A percentile compares a stretch with the other conserved stretches of the same genome.
Evolutionary conservation across 2,888 invertebrate genomes (phyloP).

Genomic region (Cerceris ruficornis): DNA sequence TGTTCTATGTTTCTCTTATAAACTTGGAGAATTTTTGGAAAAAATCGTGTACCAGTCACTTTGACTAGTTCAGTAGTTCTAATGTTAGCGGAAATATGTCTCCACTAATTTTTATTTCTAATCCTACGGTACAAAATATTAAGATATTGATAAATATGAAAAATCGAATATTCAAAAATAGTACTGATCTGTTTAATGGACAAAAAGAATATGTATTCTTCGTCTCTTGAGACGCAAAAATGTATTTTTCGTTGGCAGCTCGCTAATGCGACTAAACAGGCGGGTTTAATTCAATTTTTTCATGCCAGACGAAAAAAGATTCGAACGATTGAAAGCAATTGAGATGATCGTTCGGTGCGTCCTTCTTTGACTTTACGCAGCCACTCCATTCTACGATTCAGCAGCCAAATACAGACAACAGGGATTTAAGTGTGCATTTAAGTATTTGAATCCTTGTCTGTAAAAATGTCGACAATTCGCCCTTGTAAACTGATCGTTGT

Average conservation of each 20-base stretch:
- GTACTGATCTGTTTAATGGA: too few species aligned
- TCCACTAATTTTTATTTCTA: too few species aligned
- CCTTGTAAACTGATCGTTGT: slow-evolving; percentile 11
- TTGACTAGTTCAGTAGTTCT: too few species aligned
- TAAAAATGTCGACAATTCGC: slow-evolving; percentile 43
- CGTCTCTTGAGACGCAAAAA: too few species aligned
- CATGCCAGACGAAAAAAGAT: slow-evolving; percentile 21
- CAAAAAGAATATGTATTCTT: too few species aligned
- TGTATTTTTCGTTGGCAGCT: slow-evolving; percentile 2
- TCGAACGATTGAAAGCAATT: slow-evolving; percentile 52
- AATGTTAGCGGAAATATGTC: too few species aligned
- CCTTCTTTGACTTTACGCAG: slow-evolving; percentile 38
- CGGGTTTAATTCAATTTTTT: slow-evolving; percentile 23
- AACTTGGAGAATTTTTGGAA: too few species aligned
- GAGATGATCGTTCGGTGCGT: slow-evolving; percentile 53
- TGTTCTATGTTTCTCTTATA: too few species aligned
- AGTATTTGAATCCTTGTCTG: slow-evolving; percentile 43
- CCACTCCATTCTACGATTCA: slow-evolving; percentile 35
- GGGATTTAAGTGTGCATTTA: slow-evolving; percentile 36
- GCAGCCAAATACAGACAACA: slow-evolving; percentile 31
- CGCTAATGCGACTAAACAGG: not conserved
- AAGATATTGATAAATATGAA: too few species aligned
- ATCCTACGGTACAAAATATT: too few species aligned
- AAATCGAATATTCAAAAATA: too few species aligned
- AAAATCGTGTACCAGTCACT: too few species aligned